Evolutionary conservation across 37 sponge, comb jelly and placozoan genomes (phyloP).

Genomic region (Tethya wilhelma): DNA sequence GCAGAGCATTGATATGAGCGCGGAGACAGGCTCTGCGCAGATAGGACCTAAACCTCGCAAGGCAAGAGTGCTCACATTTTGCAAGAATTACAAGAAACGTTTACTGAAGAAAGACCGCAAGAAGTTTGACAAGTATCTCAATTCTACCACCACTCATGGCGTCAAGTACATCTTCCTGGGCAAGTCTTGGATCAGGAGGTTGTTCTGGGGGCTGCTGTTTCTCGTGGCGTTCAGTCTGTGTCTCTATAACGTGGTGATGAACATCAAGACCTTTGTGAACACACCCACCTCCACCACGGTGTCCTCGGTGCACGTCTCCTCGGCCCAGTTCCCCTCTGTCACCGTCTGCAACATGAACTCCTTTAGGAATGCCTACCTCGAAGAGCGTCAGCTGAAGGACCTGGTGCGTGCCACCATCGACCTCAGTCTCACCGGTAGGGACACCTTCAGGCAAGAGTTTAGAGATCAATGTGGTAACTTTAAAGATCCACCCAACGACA

Average conservation of each 20-base stretch:
- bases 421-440: background rate
- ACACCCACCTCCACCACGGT: conserved; percentile 33
- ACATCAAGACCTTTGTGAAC: background rate
- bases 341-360: conserved; percentile 49
- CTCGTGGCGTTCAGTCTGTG: background rate
- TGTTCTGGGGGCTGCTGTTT: conserved; percentile 52
- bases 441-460: background rate
- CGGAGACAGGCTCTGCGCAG: background rate
- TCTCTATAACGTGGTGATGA: conserved; percentile 14
- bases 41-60: background rate
- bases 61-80: background rate
- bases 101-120: conserved; percentile 12
- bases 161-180: conserved; percentile 42
- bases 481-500: background rate
- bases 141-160: conserved; percentile 55
- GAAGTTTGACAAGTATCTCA: conserved; percentile 31
- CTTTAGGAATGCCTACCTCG: conserved; percentile 11
- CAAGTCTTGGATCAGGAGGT: conserved; percentile 31
- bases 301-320: background rate
- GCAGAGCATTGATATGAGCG: background rate
- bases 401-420: background rate
- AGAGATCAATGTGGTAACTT: conserved; percentile 1
- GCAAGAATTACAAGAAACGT: conserved; percentile 4
- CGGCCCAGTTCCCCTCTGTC: conserved; percentile 34
- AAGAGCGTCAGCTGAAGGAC: conserved; percentile 18